phyloP scores from a whole-genome alignment of 1,140 invertebrate species.

The Vanessa atalanta region DNA sequence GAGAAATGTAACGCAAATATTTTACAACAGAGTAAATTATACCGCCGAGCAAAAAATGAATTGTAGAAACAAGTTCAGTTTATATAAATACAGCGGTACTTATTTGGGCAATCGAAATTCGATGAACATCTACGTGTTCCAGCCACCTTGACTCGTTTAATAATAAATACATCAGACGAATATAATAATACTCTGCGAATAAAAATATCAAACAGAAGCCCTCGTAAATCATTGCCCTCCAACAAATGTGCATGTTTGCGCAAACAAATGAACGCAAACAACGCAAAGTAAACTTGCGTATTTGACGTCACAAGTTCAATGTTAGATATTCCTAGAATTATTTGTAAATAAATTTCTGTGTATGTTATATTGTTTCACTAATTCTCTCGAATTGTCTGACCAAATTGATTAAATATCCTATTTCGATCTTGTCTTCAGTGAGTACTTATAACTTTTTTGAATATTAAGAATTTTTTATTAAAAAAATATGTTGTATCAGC shows the following conservation, averaged over 20 bases:
- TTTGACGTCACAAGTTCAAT: constrained; percentile 30
- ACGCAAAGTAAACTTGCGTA: constrained; percentile 24
- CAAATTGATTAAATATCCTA: not conserved
- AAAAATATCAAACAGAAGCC: constrained; percentile 28
- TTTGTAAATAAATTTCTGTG: constrained; percentile 17
- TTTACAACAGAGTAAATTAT: too few species aligned
- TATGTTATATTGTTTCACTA: not conserved
- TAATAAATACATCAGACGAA: constrained; percentile 10
- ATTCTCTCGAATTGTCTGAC: not conserved
- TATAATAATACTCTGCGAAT: constrained; percentile 18
- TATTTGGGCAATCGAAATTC: too few species aligned
- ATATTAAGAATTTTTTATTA: too few species aligned
- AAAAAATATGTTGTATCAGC: not conserved
- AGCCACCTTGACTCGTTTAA: not conserved
- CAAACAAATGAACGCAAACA: constrained; percentile 27
- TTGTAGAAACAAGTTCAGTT: too few species aligned
- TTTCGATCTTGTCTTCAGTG: too few species aligned
- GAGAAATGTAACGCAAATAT: too few species aligned
- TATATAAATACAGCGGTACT: too few species aligned
- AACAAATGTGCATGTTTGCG: constrained; percentile 29
- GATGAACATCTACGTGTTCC: too few species aligned
- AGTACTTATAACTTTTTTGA: not conserved
- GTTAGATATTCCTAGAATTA: constrained; percentile 31
- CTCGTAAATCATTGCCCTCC: constrained; percentile 27
- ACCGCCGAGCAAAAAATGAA: too few species aligned